These are phyloP conservation scores for Drosophila nigromelanica DNA, from an alignment of 1,140 invertebrate species.

Conservation along the genomic window DNA sequence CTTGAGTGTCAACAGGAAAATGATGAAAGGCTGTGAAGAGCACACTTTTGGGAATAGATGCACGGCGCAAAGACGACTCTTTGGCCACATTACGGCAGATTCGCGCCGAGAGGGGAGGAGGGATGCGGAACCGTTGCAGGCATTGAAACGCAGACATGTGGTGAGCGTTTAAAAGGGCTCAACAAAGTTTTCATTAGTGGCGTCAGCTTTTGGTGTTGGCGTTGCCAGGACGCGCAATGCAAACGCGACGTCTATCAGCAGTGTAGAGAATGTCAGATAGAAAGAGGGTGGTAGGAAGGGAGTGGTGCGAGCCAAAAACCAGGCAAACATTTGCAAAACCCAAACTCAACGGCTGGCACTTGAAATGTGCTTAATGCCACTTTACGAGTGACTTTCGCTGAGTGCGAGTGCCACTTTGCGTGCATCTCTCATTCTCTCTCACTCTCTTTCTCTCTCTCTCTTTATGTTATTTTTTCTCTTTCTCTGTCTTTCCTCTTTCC, in stretches of 20 bases:
- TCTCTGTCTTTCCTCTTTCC: not conserved
- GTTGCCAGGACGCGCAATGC: slow-evolving; percentile 37
- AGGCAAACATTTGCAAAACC: slow-evolving; percentile 68
- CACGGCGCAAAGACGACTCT: slow-evolving; percentile 30
- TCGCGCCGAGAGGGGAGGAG: slow-evolving; percentile 11
- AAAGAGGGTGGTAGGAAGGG: not conserved
- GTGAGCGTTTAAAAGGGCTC: slow-evolving; percentile 73
- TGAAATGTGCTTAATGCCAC: slow-evolving; percentile 80
- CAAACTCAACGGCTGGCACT: slow-evolving; percentile 66
- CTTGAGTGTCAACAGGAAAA: slow-evolving; percentile 60
- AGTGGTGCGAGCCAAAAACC: slow-evolving; percentile 27
- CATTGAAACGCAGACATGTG: slow-evolving; percentile 59
- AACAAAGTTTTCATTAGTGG: slow-evolving; percentile 79
- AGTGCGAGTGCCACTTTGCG: slow-evolving; percentile 76
- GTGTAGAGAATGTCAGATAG: slow-evolving; percentile 22
- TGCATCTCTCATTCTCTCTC: slow-evolving; percentile 43
- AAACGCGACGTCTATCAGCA: slow-evolving; percentile 28
- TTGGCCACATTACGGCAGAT: slow-evolving; percentile 30
- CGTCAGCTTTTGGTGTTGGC: slow-evolving; percentile 58
- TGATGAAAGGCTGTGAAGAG: slow-evolving; percentile 60
- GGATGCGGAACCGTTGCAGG: slow-evolving; percentile 17
- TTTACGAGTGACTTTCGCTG: slow-evolving; percentile 79
- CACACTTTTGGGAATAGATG: slow-evolving; percentile 41
- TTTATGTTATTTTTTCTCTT: not conserved
- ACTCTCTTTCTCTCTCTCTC: not conserved